A percentile compares a stretch with the other conserved stretches of the same genome.
Evolutionary conservation across 2,888 invertebrate genomes (phyloP).

Genomic region (Dynastes tityus): DNA sequence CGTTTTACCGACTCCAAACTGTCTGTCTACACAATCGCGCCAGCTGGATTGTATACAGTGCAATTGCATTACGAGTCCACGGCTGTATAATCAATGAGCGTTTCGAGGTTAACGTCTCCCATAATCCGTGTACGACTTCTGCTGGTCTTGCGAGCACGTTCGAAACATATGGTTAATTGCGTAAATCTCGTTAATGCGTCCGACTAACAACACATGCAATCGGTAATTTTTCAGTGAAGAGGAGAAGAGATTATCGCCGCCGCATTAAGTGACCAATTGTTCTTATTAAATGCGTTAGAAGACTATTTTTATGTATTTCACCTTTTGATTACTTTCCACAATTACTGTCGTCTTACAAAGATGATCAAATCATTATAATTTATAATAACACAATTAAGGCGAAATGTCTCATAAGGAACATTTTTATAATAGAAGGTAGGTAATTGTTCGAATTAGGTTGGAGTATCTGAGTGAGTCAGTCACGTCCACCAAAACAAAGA

Average conservation of each 20-base stretch:
- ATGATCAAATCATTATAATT: no score
- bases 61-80: slow-evolving; percentile 18
- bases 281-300: neutral
- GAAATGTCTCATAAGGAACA: no score
- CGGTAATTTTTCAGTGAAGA: neutral
- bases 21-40: slow-evolving; percentile 51
- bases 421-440: no score
- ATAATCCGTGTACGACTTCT: slow-evolving; percentile 37
- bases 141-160: slow-evolving; percentile 6
- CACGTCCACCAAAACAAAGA: no score
- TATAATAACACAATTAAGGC: no score
- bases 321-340: no score
- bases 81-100: slow-evolving; percentile 48
- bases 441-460: no score
- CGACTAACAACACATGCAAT: neutral
- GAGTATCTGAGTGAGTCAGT: no score
- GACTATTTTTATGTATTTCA: neutral
- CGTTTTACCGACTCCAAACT: slow-evolving; percentile 51
- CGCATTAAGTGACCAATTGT: neutral
- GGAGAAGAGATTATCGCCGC: neutral
- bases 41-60: slow-evolving; percentile 49
- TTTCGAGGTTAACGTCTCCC: slow-evolving; percentile 55
- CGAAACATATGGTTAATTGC: slow-evolving; percentile 23
- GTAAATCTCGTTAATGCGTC: slow-evolving; percentile 5
- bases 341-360: no score